Evolutionary conservation across 1,140 invertebrate species (phyloP).

Genomic region (Heliconius melpomene): DNA sequence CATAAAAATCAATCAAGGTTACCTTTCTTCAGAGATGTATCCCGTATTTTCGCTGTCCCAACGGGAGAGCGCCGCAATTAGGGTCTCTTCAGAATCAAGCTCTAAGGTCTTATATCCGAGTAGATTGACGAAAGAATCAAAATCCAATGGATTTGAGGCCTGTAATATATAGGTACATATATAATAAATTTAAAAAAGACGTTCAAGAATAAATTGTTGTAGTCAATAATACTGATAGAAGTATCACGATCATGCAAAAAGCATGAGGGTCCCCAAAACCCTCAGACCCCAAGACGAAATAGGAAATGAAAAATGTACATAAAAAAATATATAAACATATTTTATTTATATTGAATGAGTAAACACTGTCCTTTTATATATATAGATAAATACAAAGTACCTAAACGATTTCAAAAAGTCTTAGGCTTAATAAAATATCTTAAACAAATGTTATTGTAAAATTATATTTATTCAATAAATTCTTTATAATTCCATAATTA

Average conservation of each 20-base stretch:
- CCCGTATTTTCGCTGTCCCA: constrained; percentile 83
- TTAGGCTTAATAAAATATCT: not conserved
- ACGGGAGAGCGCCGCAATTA: constrained; percentile 82
- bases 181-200: too few relatives aligned
- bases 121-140: constrained; percentile 83
- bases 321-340: too few relatives aligned
- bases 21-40: constrained; percentile 83
- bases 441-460: not conserved
- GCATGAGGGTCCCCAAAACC: too few relatives aligned
- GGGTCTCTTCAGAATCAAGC: constrained; percentile 83
- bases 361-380: too few relatives aligned
- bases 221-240: too few relatives aligned
- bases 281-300: too few relatives aligned
- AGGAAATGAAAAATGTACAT: too few relatives aligned
- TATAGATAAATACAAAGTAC: too few relatives aligned
- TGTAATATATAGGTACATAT: constrained; percentile 40
- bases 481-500: too few relatives aligned
- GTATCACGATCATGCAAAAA: too few relatives aligned
- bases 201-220: too few relatives aligned
- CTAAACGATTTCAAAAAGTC: not conserved
- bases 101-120: constrained; percentile 83
- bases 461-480: not conserved
- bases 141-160: constrained; percentile 82
- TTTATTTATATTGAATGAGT: not conserved
- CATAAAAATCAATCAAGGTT: constrained; percentile 19